Evolutionary conservation across 2,797 vertebrate genomes (phyloP).

Genomic region (Urocyon cinereoargenteus): DNA sequence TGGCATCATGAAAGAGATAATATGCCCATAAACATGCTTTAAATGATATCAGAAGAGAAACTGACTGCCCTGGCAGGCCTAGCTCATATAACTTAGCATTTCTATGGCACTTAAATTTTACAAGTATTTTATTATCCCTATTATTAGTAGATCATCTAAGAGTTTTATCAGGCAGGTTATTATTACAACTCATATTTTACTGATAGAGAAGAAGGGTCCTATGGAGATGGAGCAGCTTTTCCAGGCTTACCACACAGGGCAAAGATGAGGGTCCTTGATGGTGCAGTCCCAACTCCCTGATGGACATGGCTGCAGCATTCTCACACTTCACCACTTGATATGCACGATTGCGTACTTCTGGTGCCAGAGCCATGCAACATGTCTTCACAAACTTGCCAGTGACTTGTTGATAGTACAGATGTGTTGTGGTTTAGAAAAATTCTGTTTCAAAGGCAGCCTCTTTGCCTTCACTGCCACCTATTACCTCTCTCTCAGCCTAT

Average conservation of each 20-base stretch:
- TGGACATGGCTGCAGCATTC: neutral
- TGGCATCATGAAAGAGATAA: neutral
- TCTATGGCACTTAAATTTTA: constrained; percentile 14
- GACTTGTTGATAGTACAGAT: neutral
- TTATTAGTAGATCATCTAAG: neutral
- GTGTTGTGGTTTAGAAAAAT: neutral
- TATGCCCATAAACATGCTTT: neutral
- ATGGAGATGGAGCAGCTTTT: neutral
- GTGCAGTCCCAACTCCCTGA: neutral
- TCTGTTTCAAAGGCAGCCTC: neutral
- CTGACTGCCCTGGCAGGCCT: neutral
- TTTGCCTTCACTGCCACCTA: neutral
- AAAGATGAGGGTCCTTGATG: neutral
- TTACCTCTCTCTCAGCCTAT: neutral
- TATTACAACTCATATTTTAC: neutral
- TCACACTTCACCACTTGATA: neutral
- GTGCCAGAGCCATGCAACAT: neutral
- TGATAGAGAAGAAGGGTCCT: neutral
- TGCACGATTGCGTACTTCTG: fast-evolving
- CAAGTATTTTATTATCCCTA: constrained; percentile 38
- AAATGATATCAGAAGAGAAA: constrained; percentile 26
- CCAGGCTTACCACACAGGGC: neutral
- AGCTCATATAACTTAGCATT: neutral
- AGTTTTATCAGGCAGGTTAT: neutral
- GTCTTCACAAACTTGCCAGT: neutral